Base-by-base conservation (phyloP, 2,113 vertebrate genomes). In the Lophius piscatorius region DNA sequence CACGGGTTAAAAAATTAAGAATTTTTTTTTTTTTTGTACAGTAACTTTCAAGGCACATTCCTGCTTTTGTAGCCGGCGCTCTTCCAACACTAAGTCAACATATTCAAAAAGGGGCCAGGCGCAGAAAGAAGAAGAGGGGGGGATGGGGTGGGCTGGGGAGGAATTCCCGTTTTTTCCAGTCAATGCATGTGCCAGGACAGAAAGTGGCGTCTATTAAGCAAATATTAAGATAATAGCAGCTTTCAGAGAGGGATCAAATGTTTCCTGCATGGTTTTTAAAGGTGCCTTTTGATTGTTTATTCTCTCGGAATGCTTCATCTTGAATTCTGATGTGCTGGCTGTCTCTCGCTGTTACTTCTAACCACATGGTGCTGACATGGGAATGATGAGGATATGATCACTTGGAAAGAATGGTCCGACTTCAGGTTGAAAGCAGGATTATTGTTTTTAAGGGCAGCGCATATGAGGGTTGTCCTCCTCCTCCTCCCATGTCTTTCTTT, bases 51-150 rank as follows among this genome's bases (percentile, higher is more conserved):
- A n/a, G 48, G 38, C 57, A 78, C 82, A 84, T 84, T 86, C 77
- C 77, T 77, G 69, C 64, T 41, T 74, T 67, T 81, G 77, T 72
- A 71, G 74, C 65, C 52, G 4, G 56, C 33, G 16, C 69, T 81
- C 61, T 74, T 16, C 49, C 33, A 72, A 80, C 59, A 60, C 82
- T 64, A 40, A 79, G 79, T 78, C 81, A 87, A 87, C 84, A 87
- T 68, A 81, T 74, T 73, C 79, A 84, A 75, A n/a, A n/a, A 82
- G 65, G 77, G 74, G 39, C 47, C 71, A 81, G 73, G 65, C 65
- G 38, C 41, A n/a, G 12, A 21, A 44, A 40, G 64, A 64, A 60
- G 24, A 63, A 33, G 23, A 21, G 42, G 34, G 28, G 44, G 22
- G 45, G 38, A 12, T 33, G 47, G n/a, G 20, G 34, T 31, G 39